Evolutionary conservation across 2,797 vertebrate genomes (phyloP).

Genomic region (Macropus fuliginosus): DNA sequence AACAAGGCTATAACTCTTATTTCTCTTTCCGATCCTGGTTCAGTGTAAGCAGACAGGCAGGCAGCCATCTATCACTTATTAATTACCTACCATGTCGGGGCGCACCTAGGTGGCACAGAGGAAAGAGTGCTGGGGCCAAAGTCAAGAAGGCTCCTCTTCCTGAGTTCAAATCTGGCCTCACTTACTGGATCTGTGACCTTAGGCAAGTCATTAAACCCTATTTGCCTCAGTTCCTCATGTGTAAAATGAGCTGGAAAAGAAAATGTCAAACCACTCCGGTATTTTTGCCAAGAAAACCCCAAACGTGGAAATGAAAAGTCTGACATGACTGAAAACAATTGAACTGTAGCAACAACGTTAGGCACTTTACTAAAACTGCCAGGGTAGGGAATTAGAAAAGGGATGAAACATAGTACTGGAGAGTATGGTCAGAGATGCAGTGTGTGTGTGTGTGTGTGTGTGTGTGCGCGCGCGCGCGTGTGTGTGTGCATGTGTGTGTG

Average conservation of each 20-base stretch:
- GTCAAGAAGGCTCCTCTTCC: neutral
- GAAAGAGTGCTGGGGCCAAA: neutral
- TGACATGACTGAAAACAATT: neutral
- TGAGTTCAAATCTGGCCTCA: neutral
- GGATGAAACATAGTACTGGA: neutral
- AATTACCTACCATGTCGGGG: neutral
- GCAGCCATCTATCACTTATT: neutral
- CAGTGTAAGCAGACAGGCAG: neutral
- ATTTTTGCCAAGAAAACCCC: neutral
- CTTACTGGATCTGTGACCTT: neutral
- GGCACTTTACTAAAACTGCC: neutral
- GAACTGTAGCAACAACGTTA: neutral
- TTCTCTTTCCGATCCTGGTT: neutral
- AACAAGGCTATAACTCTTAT: neutral
- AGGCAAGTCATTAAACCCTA: neutral
- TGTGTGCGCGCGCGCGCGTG: no score
- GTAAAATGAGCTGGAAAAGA: neutral
- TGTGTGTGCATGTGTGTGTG: no score
- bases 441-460: neutral
- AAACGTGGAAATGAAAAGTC: neutral
- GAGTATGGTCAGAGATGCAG: neutral
- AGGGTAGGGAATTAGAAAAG: neutral
- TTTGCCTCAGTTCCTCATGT: neutral
- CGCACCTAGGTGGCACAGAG: neutral
- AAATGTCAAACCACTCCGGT: neutral